Base-by-base conservation (phyloP, 2,113 vertebrate species). In the Mellivora capensis region DNA sequence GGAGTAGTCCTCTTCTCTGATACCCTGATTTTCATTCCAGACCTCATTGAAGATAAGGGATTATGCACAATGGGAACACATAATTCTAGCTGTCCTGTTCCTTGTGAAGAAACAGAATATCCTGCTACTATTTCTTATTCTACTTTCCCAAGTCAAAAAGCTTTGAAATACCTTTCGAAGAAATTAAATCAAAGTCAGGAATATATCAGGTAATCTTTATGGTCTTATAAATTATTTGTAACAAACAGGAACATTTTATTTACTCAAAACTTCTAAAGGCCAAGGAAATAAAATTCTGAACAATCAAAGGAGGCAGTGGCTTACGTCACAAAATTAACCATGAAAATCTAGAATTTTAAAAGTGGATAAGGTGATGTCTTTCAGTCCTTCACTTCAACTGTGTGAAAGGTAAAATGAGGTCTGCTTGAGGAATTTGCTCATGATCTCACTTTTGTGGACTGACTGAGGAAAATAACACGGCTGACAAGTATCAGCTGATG, bases 21-120 rank as follows among this genome's bases (percentile, higher is more conserved):
- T 37, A 23, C 1, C 0, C 29, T 76, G 34, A 12, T 86, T 85
- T 86, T 61, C 20, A 31, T 98, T 98, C 95, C 97, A 99, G 99
- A 98, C 94, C 18, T 97, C 49, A 98, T 99, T 80, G 98, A 99
- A 74, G 7, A 97, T 61, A 96, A 97, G 80, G 98, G 87, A 72
- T 80, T 99, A 25, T 99, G 99, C 83, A 98, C 98, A 10, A 91
- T 96, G 97, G 99, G 99, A 94, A 98, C 96, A 7, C 98, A 99
- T 80, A 99, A 99, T 96, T 99, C 99, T 7, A 99, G 98, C 94
- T 99, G 99, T 34, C 99, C 99, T 44, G 85, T 97, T 11, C 94
- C 99, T 29, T 99, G 99, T 97, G 98, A 99, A 97, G 98, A 99
- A 96, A 99, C 96, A 0, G 97, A 98, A 84, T 99, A 99, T 49